phyloP scores from a whole-genome alignment of 2,797 vertebrate genomes.

The Acanthornis magna region DNA sequence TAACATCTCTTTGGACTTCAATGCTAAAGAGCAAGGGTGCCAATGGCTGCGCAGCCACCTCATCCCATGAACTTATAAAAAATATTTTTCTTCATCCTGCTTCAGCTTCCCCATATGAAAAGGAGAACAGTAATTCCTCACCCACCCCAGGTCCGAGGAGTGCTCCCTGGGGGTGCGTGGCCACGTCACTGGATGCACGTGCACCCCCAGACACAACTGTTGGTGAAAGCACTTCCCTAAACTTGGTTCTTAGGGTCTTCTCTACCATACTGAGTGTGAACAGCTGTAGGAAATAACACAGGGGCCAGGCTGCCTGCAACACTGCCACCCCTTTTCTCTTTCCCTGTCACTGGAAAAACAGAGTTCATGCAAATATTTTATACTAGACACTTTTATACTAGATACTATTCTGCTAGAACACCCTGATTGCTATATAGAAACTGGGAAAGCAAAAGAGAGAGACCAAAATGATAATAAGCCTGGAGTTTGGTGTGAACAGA shows the following conservation, averaged over 20 bases:
- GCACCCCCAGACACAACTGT: not conserved
- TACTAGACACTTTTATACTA: not conserved
- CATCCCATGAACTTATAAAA: not conserved
- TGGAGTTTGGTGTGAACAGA: slow-evolving; percentile 26
- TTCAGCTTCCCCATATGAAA: not conserved
- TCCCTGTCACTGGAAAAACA: not conserved
- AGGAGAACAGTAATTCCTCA: not conserved
- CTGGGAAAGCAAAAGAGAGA: slow-evolving; percentile 13
- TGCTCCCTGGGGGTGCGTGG: rapidly evolving
- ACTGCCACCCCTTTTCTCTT: not conserved
- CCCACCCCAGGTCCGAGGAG: not conserved
- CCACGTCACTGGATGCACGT: rapidly evolving
- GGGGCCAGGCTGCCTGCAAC: not conserved
- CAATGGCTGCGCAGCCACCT: not conserved
- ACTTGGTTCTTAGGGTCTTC: not conserved
- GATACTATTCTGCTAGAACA: not conserved
- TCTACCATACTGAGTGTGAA: not conserved
- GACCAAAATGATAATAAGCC: slow-evolving; percentile 16
- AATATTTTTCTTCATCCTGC: not conserved
- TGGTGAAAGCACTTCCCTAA: not conserved
- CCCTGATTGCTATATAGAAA: not conserved
- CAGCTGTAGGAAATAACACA: not conserved
- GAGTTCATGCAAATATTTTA: not conserved
- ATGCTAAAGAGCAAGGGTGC: not conserved
- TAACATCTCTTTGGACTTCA: not conserved